Percentiles rank a stretch among this genome's conserved stretches.
These are phyloP conservation scores for Megamerina dolium DNA, from an alignment of 2,888 invertebrate species.

Conservation along the genomic window DNA sequence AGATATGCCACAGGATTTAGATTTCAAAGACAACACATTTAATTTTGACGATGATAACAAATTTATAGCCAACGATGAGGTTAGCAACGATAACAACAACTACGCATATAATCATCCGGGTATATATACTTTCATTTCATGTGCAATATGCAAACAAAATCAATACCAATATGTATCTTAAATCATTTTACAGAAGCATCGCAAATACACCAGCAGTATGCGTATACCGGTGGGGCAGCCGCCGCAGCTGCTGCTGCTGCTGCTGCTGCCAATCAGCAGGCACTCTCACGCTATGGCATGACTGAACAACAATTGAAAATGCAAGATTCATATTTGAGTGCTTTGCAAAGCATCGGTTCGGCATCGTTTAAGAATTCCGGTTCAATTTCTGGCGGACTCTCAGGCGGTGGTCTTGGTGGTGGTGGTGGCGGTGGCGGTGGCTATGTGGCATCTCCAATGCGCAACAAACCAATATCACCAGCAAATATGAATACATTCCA, in stretches of 20 bases:
- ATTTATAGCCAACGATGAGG: constrained; percentile 25
- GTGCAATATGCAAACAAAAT: constrained; percentile 1
- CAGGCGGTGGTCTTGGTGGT: constrained; percentile 17
- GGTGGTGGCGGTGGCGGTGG: constrained; percentile 26
- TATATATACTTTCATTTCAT: constrained; percentile 16
- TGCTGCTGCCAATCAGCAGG: constrained; percentile 32
- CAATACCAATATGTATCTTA: neutral
- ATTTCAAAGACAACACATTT: constrained; percentile 72
- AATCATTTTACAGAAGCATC: constrained; percentile 48
- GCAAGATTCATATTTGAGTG: constrained; percentile 58
- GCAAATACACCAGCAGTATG: constrained; percentile 47
- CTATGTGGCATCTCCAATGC: constrained; percentile 23
- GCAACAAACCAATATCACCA: constrained; percentile 39
- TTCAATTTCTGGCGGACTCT: constrained; percentile 30
- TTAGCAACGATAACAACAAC: constrained; percentile 27
- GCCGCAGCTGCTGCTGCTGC: too few relatives aligned
- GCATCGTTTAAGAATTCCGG: constrained; percentile 41
- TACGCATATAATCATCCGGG: constrained; percentile 43
- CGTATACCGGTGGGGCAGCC: too few relatives aligned
- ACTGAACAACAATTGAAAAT: constrained; percentile 57
- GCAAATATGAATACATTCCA: constrained; percentile 62
- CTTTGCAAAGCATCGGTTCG: constrained; percentile 41
- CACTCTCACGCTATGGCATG: constrained; percentile 52
- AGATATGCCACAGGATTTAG: constrained; percentile 59
- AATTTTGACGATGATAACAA: constrained; percentile 41